Base-by-base conservation (phyloP, 2,113 vertebrate species). In the Corydoras sp. region DNA sequence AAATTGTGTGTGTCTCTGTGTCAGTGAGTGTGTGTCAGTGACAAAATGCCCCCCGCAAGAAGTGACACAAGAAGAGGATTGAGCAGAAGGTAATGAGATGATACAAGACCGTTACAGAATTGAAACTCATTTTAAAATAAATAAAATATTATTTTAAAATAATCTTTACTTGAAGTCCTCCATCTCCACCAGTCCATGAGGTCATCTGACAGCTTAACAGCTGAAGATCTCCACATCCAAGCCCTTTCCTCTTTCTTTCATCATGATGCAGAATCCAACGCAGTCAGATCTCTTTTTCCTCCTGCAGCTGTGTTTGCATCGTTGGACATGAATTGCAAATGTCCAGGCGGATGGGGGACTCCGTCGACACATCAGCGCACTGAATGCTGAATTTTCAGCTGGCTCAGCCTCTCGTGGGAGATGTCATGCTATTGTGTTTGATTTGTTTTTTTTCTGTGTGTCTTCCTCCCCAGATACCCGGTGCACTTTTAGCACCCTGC, bases 351-450 rank as follows among this genome's bases (percentile, higher is more conserved):
- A 53, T 53, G 10, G 51, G 10, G 49, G 2, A 3, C 51, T 53
- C 51, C 5, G 51, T 53, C 13, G 51, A 53, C 51, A 53, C 51
- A 53, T 53, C 51, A 14, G 13, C 51, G 10, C 13, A 53, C 51
- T 10, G 51, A 53, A 53, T 65, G 18, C 50, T 68, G 9, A 53
- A 53, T 65, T 51, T 65, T 68, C 58, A 60, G 63, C 69, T 64
- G 62, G 48, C 32, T 75, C 48, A 66, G 72, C 51, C 12, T 43
- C 50, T 81, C 77, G 60, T 68, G 31, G 58, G 71, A 71, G 63
- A 66, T 24, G 55, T 24, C 32, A 62, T 72, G 68, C 65, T 64
- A 62, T 60, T 15, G 31, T 78, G 77, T 77, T 79, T 79, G 77
- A 76, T 24, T 67, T 66, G 62, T 63, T 51, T 43, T 60, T 70